Percentiles rank a stretch among this genome's conserved stretches.
phyloP scores from a whole-genome alignment of 2,888 invertebrate genomes.

The Zygaena filipendulae region DNA sequence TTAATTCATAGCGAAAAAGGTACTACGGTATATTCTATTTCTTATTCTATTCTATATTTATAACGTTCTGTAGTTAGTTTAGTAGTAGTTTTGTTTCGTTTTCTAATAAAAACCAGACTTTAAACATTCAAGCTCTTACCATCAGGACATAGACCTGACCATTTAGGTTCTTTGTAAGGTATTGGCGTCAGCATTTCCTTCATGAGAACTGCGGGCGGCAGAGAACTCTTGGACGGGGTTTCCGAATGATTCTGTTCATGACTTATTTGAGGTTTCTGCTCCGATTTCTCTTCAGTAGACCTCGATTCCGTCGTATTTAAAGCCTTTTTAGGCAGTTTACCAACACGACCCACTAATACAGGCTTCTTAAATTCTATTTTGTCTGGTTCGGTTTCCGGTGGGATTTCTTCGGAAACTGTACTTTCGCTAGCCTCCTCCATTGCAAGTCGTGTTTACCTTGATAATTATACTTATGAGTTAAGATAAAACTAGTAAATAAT shows the following conservation, averaged over 20 bases:
- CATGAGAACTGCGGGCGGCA: conserved; percentile 34
- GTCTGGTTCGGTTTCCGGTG: conserved; percentile 19
- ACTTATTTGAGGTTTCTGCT: conserved; percentile 11
- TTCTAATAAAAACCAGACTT: no score
- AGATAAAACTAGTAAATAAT: no score
- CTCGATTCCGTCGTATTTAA: conserved; percentile 25
- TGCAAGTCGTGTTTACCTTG: no score
- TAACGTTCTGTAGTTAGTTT: no score
- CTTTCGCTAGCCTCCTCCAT: no score
- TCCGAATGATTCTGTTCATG: conserved; percentile 18
- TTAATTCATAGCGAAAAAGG: no score
- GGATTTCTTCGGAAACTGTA: conserved; percentile 14
- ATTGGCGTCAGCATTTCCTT: conserved; percentile 53
- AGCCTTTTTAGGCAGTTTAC: conserved; percentile 58
- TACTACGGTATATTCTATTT: no score
- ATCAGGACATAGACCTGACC: conserved; percentile 77
- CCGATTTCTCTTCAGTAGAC: conserved; percentile 20
- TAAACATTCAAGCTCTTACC: no score
- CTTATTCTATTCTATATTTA: no score
- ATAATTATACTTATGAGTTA: no score
- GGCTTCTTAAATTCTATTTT: conserved; percentile 64
- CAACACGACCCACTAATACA: conserved; percentile 59
- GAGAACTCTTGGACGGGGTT: conserved; percentile 22
- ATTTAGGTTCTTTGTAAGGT: conserved; percentile 82
- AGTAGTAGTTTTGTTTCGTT: no score